Evolutionary conservation across 1,140 invertebrate genomes (phyloP), one percentile per base, ranked within the genome.

Genomic region (Notospermus geniculatus): DNA sequence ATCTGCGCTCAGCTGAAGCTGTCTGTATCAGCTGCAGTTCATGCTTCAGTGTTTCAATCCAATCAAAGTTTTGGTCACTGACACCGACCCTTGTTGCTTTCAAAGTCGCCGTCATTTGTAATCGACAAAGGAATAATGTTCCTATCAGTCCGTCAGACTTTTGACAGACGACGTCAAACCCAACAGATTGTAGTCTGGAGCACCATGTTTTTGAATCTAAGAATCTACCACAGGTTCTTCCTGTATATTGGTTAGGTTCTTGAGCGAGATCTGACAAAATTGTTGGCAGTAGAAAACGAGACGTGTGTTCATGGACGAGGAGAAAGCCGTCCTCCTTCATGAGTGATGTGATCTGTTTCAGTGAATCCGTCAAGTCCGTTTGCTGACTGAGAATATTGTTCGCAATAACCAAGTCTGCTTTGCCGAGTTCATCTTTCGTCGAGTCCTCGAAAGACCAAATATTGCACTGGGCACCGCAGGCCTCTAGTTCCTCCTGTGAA

Each of bases 11-110:
- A 27, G 74, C 75, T 64, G 66, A 87, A 86, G 53, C 76, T 68
- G 53, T 69, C 59, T 50, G 75, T 61, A 45, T 69, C 59, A 60
- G 85, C 79, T 27, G 78, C 77, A 68, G 84, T 83, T 54, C 86
- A 0, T 85, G 82, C 76, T 94, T 94, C 0, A 95, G 75, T 1
- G 84, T 80, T 52, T 84, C 90, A 13, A 97, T 85, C 94, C 94
- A 97, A 22, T 68, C 70, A 59, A 79, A 81, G 30, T 78, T 71
- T n/a, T 78, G 64, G 32, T 76, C 69, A 61, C 80, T 76, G 52
- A 82, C 71, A 58, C 63, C 61, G 28, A 79, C 43, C 15, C 68
- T 19, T 22, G 27, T 62, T 28, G 45, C 50, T 2, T 29, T 23
- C 9, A 53, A 45, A 15, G 60, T 36, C 23, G 27, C 15, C 1